Evolutionary conservation across 2,113 vertebrate species (phyloP).

Genomic region (Proteles cristata): DNA sequence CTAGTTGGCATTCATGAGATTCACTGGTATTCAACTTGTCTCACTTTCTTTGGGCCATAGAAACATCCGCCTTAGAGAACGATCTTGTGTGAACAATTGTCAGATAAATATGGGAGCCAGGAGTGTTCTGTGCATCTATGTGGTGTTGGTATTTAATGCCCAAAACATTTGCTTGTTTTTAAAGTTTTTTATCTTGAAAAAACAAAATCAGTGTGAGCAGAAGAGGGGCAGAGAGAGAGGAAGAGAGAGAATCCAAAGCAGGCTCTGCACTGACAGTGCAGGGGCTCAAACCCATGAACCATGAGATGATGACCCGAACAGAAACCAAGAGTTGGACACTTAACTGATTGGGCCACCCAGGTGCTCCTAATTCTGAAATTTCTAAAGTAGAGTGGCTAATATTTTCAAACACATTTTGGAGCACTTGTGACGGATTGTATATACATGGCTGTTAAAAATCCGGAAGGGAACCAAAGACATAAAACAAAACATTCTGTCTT

Average conservation of each 20-base stretch:
- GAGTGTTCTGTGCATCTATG: neutral
- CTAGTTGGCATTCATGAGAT: neutral
- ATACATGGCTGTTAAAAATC: neutral
- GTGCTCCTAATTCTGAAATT: neutral
- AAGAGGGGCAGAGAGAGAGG: too few species aligned
- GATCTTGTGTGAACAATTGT: too few species aligned
- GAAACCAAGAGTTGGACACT: too few species aligned
- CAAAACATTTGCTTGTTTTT: neutral
- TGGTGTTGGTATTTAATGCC: too few species aligned
- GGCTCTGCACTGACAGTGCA: too few species aligned
- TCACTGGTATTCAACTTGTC: too few species aligned
- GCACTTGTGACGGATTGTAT: neutral
- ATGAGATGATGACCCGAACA: too few species aligned
- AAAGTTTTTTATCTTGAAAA: too few species aligned
- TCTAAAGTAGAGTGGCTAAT: neutral
- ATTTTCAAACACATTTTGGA: neutral
- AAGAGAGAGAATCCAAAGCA: too few species aligned
- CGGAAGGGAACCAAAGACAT: neutral
- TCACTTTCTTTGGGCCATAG: neutral
- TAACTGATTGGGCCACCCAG: too few species aligned
- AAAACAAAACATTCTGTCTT: neutral
- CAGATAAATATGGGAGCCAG: neutral
- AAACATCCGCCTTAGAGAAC: rapidly evolving
- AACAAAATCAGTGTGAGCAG: too few species aligned
- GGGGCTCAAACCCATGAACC: too few species aligned